Percentiles rank a stretch among this genome's conserved stretches.
These are phyloP conservation scores for Chiridota heheva DNA, from an alignment of 35 echinoderm and acorn worm species.

Conservation along the genomic window DNA sequence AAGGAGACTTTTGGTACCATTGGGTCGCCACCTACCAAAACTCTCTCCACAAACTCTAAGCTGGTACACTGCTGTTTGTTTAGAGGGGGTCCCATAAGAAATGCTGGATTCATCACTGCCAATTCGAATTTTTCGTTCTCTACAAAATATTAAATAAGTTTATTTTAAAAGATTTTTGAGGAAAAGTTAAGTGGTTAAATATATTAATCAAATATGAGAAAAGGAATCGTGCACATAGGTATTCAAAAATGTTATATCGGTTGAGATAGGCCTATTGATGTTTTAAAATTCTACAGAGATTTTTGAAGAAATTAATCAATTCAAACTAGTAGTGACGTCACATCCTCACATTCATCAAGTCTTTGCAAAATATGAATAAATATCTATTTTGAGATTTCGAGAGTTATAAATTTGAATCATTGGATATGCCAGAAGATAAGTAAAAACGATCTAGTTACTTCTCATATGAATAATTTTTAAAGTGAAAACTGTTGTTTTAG, in stretches of 20 bases:
- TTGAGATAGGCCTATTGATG: background rate
- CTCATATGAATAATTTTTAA: too few relatives aligned
- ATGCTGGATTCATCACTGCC: conserved; percentile 51
- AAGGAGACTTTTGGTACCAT: conserved; percentile 60
- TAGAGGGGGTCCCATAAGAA: conserved; percentile 46
- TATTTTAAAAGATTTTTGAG: background rate
- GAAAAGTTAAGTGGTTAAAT: background rate
- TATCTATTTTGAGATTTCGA: too few relatives aligned
- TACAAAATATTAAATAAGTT: conserved; percentile 7
- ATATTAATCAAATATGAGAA: background rate
- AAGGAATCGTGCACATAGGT: background rate
- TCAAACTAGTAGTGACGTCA: too few relatives aligned
- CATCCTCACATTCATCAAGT: too few relatives aligned
- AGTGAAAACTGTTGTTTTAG: too few relatives aligned
- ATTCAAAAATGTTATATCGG: background rate
- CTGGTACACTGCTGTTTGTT: conserved; percentile 33
- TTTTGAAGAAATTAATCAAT: too few relatives aligned
- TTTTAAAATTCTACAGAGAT: too few relatives aligned
- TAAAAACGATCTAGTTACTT: too few relatives aligned
- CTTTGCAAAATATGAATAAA: too few relatives aligned
- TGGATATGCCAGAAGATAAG: too few relatives aligned
- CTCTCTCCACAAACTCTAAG: conserved; percentile 40
- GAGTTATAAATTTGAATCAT: too few relatives aligned
- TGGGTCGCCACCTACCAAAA: conserved; percentile 34
- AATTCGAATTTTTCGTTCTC: conserved; percentile 74